A percentile compares a stretch with the other conserved stretches of the same genome.
phyloP scores from a whole-genome alignment of 2,113 vertebrate species.

The Apeltes quadracus region DNA sequence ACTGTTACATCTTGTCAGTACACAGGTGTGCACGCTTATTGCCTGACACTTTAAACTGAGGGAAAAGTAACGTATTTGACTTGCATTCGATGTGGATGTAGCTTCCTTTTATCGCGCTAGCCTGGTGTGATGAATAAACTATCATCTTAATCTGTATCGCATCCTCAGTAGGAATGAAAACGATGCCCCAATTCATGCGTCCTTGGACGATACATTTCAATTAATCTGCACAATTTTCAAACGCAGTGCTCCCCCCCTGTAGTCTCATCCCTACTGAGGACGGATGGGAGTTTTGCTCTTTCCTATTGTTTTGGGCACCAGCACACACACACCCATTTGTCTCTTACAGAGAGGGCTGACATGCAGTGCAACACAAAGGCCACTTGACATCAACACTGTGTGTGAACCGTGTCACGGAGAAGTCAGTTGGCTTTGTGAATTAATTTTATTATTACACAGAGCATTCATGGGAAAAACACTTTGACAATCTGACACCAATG shows the following conservation, averaged over 20 bases:
- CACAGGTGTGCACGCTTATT: constrained; percentile 60
- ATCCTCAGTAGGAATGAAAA: constrained; percentile 68
- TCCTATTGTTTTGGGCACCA: not conserved
- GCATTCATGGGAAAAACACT: constrained; percentile 65
- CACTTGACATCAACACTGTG: constrained; percentile 3
- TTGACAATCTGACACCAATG: constrained; percentile 69
- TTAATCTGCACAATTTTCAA: constrained; percentile 14
- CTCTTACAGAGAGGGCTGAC: constrained; percentile 10
- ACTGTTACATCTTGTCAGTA: constrained; percentile 53
- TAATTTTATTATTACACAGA: constrained; percentile 20
- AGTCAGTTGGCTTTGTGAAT: constrained; percentile 9
- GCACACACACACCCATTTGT: not conserved
- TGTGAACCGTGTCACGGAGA: constrained; percentile 1
- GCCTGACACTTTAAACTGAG: constrained; percentile 41
- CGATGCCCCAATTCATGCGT: constrained; percentile 55
- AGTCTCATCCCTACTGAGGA: constrained; percentile 11
- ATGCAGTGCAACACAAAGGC: constrained; percentile 7
- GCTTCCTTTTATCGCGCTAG: constrained; percentile 62
- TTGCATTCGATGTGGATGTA: constrained; percentile 52
- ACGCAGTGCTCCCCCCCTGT: constrained; percentile 22
- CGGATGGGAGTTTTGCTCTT: not conserved
- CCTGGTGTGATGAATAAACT: constrained; percentile 55
- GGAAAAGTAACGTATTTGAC: constrained; percentile 20
- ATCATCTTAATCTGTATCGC: constrained; percentile 67
- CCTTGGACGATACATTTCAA: constrained; percentile 48